Conservation (phyloP, 2,113 vertebrate genomes). For the Isichthys henryi region DNA sequence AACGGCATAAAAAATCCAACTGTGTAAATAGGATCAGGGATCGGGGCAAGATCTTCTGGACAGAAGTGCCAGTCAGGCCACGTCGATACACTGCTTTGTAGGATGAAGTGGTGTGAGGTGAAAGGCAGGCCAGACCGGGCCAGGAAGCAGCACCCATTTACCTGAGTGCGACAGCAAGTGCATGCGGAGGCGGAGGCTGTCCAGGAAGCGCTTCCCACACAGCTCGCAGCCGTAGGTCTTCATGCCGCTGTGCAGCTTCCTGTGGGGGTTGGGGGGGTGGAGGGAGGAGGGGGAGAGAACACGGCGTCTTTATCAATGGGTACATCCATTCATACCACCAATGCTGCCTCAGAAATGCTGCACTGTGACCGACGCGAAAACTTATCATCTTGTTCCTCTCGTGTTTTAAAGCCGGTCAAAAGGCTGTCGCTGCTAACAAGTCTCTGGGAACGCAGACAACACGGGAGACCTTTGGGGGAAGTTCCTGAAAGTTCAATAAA, state of each 20-base stretch:
- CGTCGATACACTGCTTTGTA: conserved; percentile 37
- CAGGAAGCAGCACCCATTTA: conserved; percentile 47
- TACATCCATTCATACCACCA: neutral
- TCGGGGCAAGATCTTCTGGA: neutral
- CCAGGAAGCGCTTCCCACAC: conserved; percentile 95
- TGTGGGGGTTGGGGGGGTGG: conserved; percentile 38
- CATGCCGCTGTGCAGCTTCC: conserved; percentile 98
- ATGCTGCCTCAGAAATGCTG: neutral
- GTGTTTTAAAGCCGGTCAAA: neutral
- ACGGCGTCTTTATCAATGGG: conserved; percentile 8
- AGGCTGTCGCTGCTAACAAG: neutral
- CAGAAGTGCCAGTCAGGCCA: conserved; percentile 13
- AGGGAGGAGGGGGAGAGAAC: neutral
- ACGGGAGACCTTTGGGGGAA: neutral
- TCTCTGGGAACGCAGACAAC: neutral
- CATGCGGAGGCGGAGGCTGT: conserved; percentile 96
- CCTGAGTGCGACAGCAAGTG: conserved; percentile 98
- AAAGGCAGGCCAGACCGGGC: neutral
- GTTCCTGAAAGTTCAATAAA: neutral
- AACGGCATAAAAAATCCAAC: conserved; percentile 13
- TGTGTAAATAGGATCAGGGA: conserved; percentile 29
- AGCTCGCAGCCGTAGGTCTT: conserved; percentile 96
- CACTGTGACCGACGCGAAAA: neutral
- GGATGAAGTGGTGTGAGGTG: neutral
- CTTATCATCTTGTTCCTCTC: neutral